A percentile compares a stretch with the other conserved stretches of the same genome.
These are phyloP conservation scores for Heliconius hermathena DNA, from an alignment of 1,140 invertebrate species.

Conservation along the genomic window DNA sequence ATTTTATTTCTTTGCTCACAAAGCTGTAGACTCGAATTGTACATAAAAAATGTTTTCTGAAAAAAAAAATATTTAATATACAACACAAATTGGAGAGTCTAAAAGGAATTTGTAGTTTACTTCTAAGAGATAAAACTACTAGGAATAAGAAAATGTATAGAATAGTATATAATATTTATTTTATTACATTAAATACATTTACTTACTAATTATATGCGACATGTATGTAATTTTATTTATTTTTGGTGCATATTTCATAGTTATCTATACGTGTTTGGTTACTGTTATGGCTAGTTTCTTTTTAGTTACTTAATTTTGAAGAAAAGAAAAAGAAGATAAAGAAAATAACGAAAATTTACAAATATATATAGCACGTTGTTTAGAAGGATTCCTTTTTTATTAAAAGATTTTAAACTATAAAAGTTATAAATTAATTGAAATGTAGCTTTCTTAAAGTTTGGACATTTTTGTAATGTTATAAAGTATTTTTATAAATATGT, in stretches of 20 bases:
- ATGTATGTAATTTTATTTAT: background rate
- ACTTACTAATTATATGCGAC: background rate
- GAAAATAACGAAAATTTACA: background rate
- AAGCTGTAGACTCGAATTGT: background rate
- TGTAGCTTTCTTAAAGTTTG: no score
- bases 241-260: background rate
- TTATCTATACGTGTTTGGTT: background rate
- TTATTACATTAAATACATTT: conserved; percentile 6
- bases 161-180: conserved; percentile 13
- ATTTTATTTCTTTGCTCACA: background rate
- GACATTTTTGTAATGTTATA: background rate
- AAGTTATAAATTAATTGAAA: no score
- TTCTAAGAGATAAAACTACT: conserved; percentile 24
- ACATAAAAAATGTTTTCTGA: background rate
- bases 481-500: background rate
- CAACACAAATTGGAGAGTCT: background rate
- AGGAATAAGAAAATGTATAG: conserved; percentile 20
- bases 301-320: background rate
- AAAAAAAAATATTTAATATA: background rate
- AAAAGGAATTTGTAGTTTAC: conserved; percentile 16
- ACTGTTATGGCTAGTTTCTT: background rate
- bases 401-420: no score
- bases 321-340: no score
- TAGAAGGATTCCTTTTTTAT: no score
- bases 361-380: background rate